Evolutionary conservation across 2,888 invertebrate genomes (phyloP).

Genomic region (Epirrita christyi): DNA sequence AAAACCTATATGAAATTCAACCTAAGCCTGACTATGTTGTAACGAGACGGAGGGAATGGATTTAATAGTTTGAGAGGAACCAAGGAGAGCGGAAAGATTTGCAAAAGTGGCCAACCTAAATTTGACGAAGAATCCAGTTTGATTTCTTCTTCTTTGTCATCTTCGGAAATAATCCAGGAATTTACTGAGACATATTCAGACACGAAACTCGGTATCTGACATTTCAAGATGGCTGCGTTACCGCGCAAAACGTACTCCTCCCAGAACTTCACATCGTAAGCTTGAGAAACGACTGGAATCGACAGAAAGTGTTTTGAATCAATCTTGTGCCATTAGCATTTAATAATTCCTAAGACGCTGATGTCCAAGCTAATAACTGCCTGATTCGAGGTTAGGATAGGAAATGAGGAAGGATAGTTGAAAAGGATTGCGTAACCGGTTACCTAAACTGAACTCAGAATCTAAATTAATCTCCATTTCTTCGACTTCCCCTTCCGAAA

Average conservation of each 20-base stretch:
- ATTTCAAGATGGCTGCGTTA: conserved; percentile 95
- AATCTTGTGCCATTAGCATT: background rate
- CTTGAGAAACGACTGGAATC: conserved; percentile 94
- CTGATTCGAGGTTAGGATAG: conserved; percentile 2
- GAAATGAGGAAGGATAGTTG: conserved; percentile 26
- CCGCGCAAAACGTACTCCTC: conserved; percentile 96
- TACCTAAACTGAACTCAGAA: conserved; percentile 74
- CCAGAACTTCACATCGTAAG: conserved; percentile 95
- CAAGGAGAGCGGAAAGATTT: conserved; percentile 15
- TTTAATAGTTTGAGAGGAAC: background rate
- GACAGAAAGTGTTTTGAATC: conserved; percentile 27
- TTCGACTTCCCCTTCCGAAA: conserved; percentile 86
- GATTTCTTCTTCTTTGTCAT: conserved; percentile 75
- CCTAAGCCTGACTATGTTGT: background rate
- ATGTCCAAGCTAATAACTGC: conserved; percentile 2
- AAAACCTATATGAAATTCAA: background rate
- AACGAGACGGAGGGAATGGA: conserved; percentile 1
- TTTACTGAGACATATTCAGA: conserved; percentile 94
- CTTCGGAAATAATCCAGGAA: conserved; percentile 94
- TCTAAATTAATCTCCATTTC: conserved; percentile 79
- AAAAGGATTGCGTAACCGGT: conserved; percentile 22
- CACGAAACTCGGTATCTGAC: conserved; percentile 96
- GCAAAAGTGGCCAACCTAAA: conserved; percentile 52
- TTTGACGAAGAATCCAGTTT: conserved; percentile 63
- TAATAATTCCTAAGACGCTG: background rate